phyloP scores from a whole-genome alignment of 2,113 vertebrate genomes.

The Semicossyphus pulcher region DNA sequence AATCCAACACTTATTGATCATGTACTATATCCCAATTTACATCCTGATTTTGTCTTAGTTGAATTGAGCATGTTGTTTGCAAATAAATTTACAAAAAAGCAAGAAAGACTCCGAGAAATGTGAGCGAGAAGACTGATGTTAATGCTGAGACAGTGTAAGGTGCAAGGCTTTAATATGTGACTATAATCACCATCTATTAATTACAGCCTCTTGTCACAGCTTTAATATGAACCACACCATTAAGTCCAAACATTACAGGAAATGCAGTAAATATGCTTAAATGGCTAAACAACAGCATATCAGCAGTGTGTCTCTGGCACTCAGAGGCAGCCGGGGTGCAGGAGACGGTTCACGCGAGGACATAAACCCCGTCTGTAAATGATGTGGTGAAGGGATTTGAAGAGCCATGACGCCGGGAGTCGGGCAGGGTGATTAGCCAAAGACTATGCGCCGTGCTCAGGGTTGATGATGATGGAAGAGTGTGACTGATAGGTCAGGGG shows the following conservation, averaged over 20 bases:
- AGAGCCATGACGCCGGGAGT: constrained; percentile 33
- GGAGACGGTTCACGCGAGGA: constrained; percentile 61
- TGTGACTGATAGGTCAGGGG: constrained; percentile 48
- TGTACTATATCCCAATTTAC: constrained; percentile 33
- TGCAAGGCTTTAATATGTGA: constrained; percentile 4
- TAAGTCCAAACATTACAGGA: constrained; percentile 21
- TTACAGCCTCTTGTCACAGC: constrained; percentile 20
- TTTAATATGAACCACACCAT: constrained; percentile 18
- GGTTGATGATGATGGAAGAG: constrained; percentile 51
- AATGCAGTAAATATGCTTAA: constrained; percentile 34
- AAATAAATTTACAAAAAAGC: constrained; percentile 18
- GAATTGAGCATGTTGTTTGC: constrained; percentile 9
- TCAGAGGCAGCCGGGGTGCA: constrained; percentile 34
- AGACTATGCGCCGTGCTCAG: constrained; percentile 42
- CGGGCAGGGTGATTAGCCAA: constrained; percentile 46
- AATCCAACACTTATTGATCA: constrained; percentile 51
- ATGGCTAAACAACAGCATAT: constrained; percentile 32
- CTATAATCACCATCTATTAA: neutral
- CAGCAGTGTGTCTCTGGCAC: constrained; percentile 3
- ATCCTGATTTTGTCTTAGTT: constrained; percentile 32
- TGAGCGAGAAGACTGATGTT: constrained; percentile 14
- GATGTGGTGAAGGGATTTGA: constrained; percentile 48
- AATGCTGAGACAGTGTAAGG: constrained; percentile 1
- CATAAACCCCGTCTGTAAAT: constrained; percentile 51
- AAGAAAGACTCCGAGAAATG: neutral